Evolutionary conservation across 2,888 invertebrate species (phyloP), one percentile per base, ranked within the genome.

Genomic region (Drosophila maculinotata): DNA sequence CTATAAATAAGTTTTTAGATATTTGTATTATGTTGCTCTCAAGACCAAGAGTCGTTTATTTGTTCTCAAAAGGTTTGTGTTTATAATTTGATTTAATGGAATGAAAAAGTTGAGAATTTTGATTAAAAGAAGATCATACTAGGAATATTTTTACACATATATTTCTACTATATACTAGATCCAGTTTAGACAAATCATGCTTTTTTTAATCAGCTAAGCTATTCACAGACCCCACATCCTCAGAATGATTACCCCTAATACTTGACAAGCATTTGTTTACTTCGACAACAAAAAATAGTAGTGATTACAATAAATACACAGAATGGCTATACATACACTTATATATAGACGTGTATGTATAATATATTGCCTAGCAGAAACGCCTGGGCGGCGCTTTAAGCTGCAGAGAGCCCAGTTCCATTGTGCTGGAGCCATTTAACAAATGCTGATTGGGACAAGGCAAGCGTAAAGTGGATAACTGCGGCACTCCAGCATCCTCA

Each of bases 331-430:
- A 38, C 41, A 47, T 57, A 36, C n/a, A n/a, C n/a, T 49, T 51
- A 53, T 35, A 63, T 62, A 60, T 31, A 26, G 14, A 56, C 7
- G 17, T 30, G 69, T 15, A 54, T 39, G 48, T 39, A 23, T 9
- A 20, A 38, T 38, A 38, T 35, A 12, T 30, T n/a, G 26, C n/a
- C 31, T 77, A 83, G 60, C 72, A 87, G 83, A 91, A 91, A 54
- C 89, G 89, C 52, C 90, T 79, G 23, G 92, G 91, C 8, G 91
- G 91, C 4, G 91, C 90, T 73, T 91, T 91, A 0, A 92, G 77
- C 68, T 90, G 88, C 51, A 92, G 76, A 8, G 83, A 71, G 23
- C 89, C 89, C 60, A 89, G 72, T 30, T 88, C 85, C 17, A 66
- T 30, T 4, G 38, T 44, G 1, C 39, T 26, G 15, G 68, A 49